Base-by-base conservation (phyloP, 2,113 vertebrate species). In the Oreotrochilus melanogaster region DNA sequence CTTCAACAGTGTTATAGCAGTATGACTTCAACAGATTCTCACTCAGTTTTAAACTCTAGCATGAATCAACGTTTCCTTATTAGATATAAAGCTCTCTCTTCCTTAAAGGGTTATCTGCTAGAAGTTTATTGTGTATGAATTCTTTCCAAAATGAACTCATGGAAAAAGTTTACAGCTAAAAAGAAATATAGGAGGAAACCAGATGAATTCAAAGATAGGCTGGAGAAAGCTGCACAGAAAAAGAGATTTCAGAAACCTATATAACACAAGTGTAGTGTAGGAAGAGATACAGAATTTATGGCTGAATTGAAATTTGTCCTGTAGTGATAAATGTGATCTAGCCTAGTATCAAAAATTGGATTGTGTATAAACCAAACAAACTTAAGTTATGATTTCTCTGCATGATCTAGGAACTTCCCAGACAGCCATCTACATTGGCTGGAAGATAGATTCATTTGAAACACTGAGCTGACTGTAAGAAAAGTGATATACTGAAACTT, bases 401-500 rank as follows among this genome's bases (percentile, higher is more conserved):
- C 0, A 6, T 3, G 19, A 45, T 50, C 19, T 50, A 51, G 25
- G 15, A 64, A 45, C 9, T 64, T 2, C 11, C 5, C 23, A 53
- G n/a, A 5, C 1, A 80, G 37, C 9, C 37, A 58, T 35, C 17
- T 58, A 6, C 43, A 50, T 3, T 9, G 0, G 8, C 22, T 18
- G 66, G 28, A 88, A 74, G 66, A 78, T 1, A 0, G 5, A 48
- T 23, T 61, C 9, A 82, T 64, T 43, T 66, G 62, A 30, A 82
- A 67, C 25, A 67, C 3, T 58, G 27, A 62, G 23, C 9, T 61
- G 14, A 74, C 27, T 61, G 35, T 11, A 82, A 13, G 4, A 37
- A n/a, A 70, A 12, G 4, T 2, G 11, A 50, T 16, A 50, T 47
- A 45, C 4, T 27, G 53, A 78, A 74, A 74, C 37, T 35, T n/a